phyloP scores from a whole-genome alignment of 1,140 invertebrate genomes.

The Colletes gigas region DNA sequence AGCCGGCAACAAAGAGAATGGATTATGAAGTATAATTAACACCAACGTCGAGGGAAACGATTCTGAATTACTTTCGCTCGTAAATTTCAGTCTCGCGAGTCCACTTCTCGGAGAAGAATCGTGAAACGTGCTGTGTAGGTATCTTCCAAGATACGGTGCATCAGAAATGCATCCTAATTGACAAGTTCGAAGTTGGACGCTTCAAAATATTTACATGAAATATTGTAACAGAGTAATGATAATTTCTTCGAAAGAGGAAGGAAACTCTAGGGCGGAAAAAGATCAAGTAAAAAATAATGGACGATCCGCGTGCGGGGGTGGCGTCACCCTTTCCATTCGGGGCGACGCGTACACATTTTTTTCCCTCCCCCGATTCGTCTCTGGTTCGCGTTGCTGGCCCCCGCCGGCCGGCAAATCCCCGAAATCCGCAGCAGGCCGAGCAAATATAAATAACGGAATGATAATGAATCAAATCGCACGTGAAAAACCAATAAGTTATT shows the following conservation, averaged over 20 bases:
- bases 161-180: no score
- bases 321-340: conserved; percentile 21
- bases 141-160: no score
- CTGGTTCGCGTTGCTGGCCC: no score
- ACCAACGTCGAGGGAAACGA: neutral
- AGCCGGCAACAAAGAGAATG: neutral
- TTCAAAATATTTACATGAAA: no score
- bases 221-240: no score
- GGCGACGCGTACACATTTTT: conserved; percentile 44
- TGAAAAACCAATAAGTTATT: conserved; percentile 80
- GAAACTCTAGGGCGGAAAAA: no score
- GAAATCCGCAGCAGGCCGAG: conserved; percentile 67
- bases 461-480: conserved; percentile 79
- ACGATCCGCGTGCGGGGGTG: neutral
- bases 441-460: conserved; percentile 80
- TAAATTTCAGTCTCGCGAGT: neutral
- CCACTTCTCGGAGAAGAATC: neutral
- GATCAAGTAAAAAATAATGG: conserved; percentile 5
- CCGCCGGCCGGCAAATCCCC: conserved; percentile 47
- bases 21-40: conserved; percentile 12
- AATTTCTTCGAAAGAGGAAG: no score
- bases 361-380: neutral
- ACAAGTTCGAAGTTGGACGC: no score
- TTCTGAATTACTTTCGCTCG: neutral
- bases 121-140: no score